phyloP scores from a whole-genome alignment of 2,113 vertebrate genomes.

The Cranoglanis bouderius region DNA sequence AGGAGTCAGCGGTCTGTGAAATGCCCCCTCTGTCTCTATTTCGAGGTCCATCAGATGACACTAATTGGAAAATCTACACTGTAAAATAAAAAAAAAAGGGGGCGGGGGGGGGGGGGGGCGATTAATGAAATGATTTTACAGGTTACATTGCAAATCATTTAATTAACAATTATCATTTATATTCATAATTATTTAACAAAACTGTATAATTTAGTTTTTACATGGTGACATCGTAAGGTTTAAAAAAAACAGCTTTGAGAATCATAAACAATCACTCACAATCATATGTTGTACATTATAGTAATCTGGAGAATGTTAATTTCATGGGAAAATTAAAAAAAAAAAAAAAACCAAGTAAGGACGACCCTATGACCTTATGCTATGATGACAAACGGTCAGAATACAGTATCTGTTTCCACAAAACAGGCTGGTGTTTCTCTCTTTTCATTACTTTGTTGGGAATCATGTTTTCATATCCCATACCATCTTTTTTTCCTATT shows the following conservation, averaged over 20 bases:
- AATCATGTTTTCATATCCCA: background rate
- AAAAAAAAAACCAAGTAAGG: background rate
- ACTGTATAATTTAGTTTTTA: background rate
- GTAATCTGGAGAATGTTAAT: background rate
- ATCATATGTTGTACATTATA: background rate
- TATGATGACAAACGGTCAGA: background rate
- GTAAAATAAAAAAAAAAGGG: background rate
- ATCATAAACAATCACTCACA: background rate
- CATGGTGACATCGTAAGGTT: background rate
- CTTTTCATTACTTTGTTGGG: background rate
- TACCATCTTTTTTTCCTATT: background rate
- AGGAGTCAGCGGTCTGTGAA: constrained; percentile 41
- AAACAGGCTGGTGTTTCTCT: background rate
- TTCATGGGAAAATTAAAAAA: background rate
- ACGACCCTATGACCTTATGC: background rate
- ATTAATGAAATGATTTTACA: background rate
- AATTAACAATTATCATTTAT: background rate
- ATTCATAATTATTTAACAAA: background rate
- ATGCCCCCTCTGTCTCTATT: constrained; percentile 43
- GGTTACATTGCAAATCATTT: background rate
- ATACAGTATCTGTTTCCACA: background rate
- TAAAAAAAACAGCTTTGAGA: background rate
- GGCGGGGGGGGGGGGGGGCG: too few relatives aligned
- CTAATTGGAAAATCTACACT: constrained; percentile 66
- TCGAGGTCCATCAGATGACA: constrained; percentile 55